phyloP scores from a whole-genome alignment of 2,113 vertebrate genomes.

The Calyptomena viridis region DNA sequence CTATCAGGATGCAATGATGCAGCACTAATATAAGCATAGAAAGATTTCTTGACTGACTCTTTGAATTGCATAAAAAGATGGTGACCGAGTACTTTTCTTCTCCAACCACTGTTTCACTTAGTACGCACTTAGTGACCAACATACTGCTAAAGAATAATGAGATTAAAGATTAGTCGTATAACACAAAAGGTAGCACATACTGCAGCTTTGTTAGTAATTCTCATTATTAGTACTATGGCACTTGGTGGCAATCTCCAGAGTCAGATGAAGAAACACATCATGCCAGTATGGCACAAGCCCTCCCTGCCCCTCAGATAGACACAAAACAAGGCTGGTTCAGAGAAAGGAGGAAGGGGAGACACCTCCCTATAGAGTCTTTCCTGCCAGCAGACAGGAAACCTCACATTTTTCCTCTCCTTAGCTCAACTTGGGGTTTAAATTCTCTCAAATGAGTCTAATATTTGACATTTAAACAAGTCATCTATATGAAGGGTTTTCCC shows the following conservation, averaged over 20 bases:
- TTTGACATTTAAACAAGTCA: not conserved
- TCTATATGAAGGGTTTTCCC: not conserved
- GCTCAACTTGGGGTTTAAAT: not conserved
- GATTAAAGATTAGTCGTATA: not conserved
- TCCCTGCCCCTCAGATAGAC: not conserved
- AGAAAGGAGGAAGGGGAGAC: not conserved
- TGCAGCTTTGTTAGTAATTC: not conserved
- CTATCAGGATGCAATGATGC: not conserved
- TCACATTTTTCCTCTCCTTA: not conserved
- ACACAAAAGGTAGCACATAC: not conserved
- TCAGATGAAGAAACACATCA: not conserved
- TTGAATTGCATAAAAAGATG: not conserved
- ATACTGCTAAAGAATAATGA: not conserved
- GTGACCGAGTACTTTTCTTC: not conserved
- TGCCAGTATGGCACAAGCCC: not conserved
- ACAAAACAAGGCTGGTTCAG: not conserved
- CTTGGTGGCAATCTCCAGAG: not conserved
- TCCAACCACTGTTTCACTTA: not conserved
- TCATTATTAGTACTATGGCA: not conserved
- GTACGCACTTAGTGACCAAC: not conserved
- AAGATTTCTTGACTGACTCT: not conserved
- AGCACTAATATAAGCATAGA: not conserved
- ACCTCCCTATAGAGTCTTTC: not conserved
- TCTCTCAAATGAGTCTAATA: not conserved
- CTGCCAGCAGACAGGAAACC: not conserved